These are phyloP conservation scores for Apostichopus californicus DNA, from an alignment of 35 echinoderm and acorn worm species.

Conservation along the genomic window DNA sequence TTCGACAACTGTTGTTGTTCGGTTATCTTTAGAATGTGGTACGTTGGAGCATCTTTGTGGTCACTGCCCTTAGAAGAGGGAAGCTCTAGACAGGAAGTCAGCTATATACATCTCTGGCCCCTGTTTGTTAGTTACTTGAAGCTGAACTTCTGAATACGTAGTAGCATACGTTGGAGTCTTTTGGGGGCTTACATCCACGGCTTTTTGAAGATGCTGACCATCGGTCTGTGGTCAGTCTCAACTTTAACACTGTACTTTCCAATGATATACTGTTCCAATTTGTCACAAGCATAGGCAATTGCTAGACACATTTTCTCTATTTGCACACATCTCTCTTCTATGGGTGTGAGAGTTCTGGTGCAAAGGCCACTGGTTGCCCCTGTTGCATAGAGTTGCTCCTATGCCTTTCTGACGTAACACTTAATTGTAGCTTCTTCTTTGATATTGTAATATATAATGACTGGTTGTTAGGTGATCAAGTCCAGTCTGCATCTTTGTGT, in stretches of 20 bases:
- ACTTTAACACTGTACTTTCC: too few relatives aligned
- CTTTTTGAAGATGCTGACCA: conserved; percentile 67
- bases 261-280: conserved; percentile 29
- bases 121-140: conserved; percentile 6
- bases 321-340: conserved; percentile 50
- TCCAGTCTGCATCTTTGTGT: neutral
- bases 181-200: conserved; percentile 66
- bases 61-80: neutral
- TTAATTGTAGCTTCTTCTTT: conserved; percentile 66
- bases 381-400: conserved; percentile 18
- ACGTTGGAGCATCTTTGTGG: conserved; percentile 7
- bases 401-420: conserved; percentile 68
- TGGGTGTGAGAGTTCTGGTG: neutral
- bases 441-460: conserved; percentile 67
- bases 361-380: conserved; percentile 42
- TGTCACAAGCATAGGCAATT: conserved; percentile 23
- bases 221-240: conserved; percentile 70
- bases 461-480: conserved; percentile 31
- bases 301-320: conserved; percentile 50
- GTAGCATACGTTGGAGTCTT: conserved; percentile 71
- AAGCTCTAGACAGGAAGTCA: conserved; percentile 45
- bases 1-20: conserved; percentile 36
- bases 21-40: conserved; percentile 23
- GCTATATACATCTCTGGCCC: conserved; percentile 50
- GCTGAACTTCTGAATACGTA: conserved; percentile 53